Percentiles rank a stretch among this genome's conserved stretches.
Evolutionary conservation across 2,113 vertebrate genomes (phyloP).

Genomic region (Zosterops hypoxanthus): DNA sequence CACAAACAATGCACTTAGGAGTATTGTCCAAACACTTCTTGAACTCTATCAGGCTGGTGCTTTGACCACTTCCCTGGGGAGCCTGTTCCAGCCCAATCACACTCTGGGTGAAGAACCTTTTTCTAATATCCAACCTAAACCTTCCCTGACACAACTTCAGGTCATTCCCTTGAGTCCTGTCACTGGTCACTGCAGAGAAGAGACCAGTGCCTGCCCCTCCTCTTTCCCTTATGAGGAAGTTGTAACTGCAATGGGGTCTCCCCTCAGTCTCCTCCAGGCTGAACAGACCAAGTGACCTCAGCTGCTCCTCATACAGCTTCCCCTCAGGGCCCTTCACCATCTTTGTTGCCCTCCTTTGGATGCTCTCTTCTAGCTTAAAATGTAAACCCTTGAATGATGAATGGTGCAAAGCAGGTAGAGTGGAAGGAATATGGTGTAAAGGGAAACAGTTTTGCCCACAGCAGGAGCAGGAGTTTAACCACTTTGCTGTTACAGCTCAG

Average conservation of each 20-base stretch:
- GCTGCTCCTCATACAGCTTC: background rate
- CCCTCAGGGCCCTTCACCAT: background rate
- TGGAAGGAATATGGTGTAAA: background rate
- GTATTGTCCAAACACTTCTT: background rate
- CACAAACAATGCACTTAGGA: fast-evolving
- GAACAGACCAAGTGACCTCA: background rate
- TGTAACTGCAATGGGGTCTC: background rate
- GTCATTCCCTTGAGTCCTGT: background rate
- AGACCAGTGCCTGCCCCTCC: background rate
- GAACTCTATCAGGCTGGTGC: background rate
- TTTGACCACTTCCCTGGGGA: background rate
- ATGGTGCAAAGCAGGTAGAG: background rate
- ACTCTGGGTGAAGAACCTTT: background rate
- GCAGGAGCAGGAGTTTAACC: background rate
- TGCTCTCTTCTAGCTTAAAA: background rate
- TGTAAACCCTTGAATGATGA: background rate
- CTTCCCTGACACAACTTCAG: background rate
- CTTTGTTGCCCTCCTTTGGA: background rate
- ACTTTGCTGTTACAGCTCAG: background rate
- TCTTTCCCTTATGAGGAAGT: fast-evolving
- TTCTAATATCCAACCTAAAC: background rate
- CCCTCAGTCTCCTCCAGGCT: background rate
- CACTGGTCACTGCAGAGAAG: background rate
- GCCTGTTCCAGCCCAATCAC: background rate
- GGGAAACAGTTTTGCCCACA: background rate